Conservation (phyloP, 2,113 vertebrate species). For the Myrmecophaga tridactyla region DNA sequence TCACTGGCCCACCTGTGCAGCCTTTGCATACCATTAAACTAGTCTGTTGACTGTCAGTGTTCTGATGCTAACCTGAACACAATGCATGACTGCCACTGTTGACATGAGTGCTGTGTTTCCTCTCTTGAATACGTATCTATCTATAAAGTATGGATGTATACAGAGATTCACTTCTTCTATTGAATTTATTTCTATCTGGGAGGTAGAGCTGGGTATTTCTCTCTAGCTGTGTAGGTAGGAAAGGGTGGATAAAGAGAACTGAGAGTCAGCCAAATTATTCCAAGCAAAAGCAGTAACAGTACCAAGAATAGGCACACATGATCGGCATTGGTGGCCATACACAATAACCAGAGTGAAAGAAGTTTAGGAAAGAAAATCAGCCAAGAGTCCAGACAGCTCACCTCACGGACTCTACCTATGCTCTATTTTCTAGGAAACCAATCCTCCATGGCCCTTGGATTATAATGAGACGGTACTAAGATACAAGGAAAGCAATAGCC, state of each 20-base stretch:
- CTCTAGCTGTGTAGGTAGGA: background rate
- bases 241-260: background rate
- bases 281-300: background rate
- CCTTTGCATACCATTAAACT: background rate
- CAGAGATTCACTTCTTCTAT: background rate
- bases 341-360: background rate
- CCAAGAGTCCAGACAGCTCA: background rate
- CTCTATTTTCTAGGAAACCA: background rate
- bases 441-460: background rate
- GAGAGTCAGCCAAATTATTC: background rate
- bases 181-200: background rate
- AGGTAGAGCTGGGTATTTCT: background rate
- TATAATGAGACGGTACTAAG: background rate
- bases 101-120: background rate
- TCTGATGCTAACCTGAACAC: background rate
- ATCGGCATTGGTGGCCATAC: background rate
- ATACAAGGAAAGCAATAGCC: background rate
- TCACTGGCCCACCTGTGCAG: background rate
- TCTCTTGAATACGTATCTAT: background rate
- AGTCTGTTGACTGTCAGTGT: background rate
- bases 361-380: conserved; percentile 32
- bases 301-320: background rate
- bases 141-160: background rate
- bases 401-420: background rate
- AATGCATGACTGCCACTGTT: background rate